These are phyloP conservation scores for Anseranas semipalmata DNA, from an alignment of 2,113 vertebrate species.

Conservation along the genomic window DNA sequence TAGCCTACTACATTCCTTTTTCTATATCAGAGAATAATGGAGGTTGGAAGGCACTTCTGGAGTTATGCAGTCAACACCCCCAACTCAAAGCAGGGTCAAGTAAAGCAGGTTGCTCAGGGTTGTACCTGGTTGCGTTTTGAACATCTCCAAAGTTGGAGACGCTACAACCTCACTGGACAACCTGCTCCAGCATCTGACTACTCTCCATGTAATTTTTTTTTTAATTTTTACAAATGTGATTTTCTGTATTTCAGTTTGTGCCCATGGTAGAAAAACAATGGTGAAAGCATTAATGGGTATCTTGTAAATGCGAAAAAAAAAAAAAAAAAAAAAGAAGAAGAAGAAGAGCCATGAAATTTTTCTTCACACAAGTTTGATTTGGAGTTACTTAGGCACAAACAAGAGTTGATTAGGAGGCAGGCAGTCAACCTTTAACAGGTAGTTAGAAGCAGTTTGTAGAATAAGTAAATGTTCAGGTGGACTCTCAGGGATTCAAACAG, in stretches of 20 bases:
- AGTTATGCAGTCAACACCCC: not conserved
- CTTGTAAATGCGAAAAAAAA: not conserved
- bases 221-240: not conserved
- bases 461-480: no score
- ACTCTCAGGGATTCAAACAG: no score
- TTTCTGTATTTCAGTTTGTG: not conserved
- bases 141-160: not conserved
- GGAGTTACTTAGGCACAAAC: not conserved
- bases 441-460: no score
- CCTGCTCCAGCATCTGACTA: not conserved
- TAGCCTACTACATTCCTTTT: not conserved
- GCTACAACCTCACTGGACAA: not conserved
- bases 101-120: not conserved
- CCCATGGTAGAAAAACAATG: not conserved
- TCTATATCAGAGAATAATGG: not conserved
- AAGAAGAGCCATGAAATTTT: not conserved
- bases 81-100: not conserved
- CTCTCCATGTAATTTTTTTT: not conserved
- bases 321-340: no score
- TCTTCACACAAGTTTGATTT: not conserved
- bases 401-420: no score
- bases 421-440: no score
- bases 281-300: not conserved
- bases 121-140: rapidly evolving
- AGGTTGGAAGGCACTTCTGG: not conserved